These are phyloP conservation scores for Esox lucius DNA, from an alignment of 2,797 vertebrate genomes.

Conservation along the genomic window DNA sequence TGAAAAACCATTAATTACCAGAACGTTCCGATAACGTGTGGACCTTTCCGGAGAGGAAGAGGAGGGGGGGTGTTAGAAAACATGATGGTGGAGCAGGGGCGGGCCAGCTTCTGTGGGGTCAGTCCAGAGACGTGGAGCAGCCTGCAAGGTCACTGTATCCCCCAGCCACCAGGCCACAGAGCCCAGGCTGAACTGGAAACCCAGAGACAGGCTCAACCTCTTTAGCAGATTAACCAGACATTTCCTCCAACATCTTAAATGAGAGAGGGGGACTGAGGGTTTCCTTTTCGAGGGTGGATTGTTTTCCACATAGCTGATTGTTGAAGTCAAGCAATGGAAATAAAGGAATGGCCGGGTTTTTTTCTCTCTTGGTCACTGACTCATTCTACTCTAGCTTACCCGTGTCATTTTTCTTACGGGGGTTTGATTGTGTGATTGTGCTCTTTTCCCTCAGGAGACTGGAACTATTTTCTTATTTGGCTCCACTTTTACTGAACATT, in stretches of 20 bases:
- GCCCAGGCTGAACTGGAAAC: background rate
- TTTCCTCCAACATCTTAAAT: background rate
- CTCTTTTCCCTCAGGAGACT: constrained; percentile 56
- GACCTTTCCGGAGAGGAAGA: constrained; percentile 46
- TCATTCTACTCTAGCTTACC: background rate
- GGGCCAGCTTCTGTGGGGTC: background rate
- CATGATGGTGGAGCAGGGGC: constrained; percentile 2
- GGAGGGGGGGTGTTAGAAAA: constrained; percentile 36
- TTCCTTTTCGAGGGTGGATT: background rate
- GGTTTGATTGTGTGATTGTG: constrained; percentile 25
- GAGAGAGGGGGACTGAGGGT: background rate
- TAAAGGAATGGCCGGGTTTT: background rate
- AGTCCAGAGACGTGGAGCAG: background rate
- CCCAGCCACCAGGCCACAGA: background rate
- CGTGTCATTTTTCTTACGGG: background rate
- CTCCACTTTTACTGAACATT: constrained; percentile 61
- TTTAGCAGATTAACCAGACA: constrained; percentile 10
- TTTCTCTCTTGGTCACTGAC: background rate
- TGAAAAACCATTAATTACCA: constrained; percentile 48
- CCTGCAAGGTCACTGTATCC: background rate
- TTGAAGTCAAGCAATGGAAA: background rate
- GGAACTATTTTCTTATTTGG: constrained; percentile 69
- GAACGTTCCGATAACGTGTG: constrained; percentile 39
- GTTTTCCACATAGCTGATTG: constrained; percentile 17
- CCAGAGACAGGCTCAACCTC: background rate